Evolutionary conservation across 2,113 vertebrate species (phyloP).

Genomic region (Miniopterus natalensis): DNA sequence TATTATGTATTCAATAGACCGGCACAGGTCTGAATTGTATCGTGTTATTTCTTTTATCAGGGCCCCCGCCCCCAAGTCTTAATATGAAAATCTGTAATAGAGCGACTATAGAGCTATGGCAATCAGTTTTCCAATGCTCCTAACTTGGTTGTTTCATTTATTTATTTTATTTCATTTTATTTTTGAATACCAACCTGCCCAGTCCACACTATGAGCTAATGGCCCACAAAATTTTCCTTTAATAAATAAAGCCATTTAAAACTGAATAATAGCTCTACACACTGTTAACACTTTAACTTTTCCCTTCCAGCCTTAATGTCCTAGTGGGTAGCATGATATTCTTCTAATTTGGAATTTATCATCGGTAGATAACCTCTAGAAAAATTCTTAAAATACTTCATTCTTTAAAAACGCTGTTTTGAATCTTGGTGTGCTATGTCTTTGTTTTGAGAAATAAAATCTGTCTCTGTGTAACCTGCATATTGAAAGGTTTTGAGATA

Average conservation of each 20-base stretch:
- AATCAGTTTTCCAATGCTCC: constrained; percentile 62
- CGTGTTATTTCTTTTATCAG: constrained; percentile 76
- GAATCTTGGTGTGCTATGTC: neutral
- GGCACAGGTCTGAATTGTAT: constrained; percentile 81
- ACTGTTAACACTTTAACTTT: constrained; percentile 66
- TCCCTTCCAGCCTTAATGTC: neutral
- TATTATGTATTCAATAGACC: constrained; percentile 86
- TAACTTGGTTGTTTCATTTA: constrained; percentile 74
- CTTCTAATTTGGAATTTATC: constrained; percentile 56
- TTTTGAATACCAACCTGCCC: constrained; percentile 69
- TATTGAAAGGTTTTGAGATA: constrained; percentile 62
- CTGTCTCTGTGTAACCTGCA: neutral
- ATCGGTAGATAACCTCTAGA: constrained; percentile 10
- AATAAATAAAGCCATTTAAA: constrained; percentile 70
- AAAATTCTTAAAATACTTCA: constrained; percentile 10
- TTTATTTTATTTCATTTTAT: constrained; percentile 75
- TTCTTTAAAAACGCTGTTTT: constrained; percentile 43
- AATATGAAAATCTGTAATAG: constrained; percentile 77
- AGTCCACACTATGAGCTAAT: constrained; percentile 61
- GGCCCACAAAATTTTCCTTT: constrained; percentile 58
- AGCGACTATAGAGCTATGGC: constrained; percentile 54
- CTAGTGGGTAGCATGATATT: neutral
- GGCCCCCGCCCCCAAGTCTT: constrained; percentile 2
- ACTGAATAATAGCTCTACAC: neutral
- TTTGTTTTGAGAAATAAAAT: constrained; percentile 5